phyloP scores from a whole-genome alignment of 2,113 vertebrate genomes.

The Brachypodius melanocephalos region DNA sequence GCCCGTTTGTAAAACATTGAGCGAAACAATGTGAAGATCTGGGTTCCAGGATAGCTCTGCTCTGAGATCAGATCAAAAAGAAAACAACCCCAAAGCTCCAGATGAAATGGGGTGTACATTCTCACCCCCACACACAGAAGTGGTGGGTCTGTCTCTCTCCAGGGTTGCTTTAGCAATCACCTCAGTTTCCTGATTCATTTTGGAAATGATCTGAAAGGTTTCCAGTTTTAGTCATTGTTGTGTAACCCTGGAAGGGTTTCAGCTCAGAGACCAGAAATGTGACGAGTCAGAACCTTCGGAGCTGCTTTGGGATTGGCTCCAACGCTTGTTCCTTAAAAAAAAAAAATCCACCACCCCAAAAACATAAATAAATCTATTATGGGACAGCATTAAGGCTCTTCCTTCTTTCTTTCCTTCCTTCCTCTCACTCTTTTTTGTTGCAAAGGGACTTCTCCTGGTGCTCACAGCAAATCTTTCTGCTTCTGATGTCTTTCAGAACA shows the following conservation, averaged over 20 bases:
- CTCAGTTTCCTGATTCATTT: conserved; percentile 10
- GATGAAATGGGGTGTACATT: not conserved
- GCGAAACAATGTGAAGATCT: conserved; percentile 27
- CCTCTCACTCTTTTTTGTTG: not conserved
- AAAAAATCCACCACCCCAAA: not conserved
- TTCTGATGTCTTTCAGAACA: not conserved
- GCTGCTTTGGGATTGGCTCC: not conserved
- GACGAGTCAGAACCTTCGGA: conserved; percentile 36
- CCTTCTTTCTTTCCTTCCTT: not conserved
- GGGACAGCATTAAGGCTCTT: not conserved
- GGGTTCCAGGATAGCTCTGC: not conserved
- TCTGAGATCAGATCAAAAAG: conserved; percentile 8
- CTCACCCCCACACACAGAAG: not conserved
- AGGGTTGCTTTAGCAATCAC: not conserved
- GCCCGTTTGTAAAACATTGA: conserved; percentile 19
- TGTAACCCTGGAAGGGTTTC: conserved; percentile 55
- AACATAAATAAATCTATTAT: not conserved
- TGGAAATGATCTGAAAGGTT: conserved; percentile 21
- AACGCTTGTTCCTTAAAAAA: not conserved
- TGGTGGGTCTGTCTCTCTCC: not conserved
- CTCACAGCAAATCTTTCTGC: not conserved
- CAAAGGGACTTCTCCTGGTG: not conserved
- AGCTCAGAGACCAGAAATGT: conserved; percentile 31
- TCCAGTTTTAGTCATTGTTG: conserved; percentile 38
- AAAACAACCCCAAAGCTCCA: not conserved